phyloP scores from a whole-genome alignment of 2,113 vertebrate species.

The Ahaetulla prasina region DNA sequence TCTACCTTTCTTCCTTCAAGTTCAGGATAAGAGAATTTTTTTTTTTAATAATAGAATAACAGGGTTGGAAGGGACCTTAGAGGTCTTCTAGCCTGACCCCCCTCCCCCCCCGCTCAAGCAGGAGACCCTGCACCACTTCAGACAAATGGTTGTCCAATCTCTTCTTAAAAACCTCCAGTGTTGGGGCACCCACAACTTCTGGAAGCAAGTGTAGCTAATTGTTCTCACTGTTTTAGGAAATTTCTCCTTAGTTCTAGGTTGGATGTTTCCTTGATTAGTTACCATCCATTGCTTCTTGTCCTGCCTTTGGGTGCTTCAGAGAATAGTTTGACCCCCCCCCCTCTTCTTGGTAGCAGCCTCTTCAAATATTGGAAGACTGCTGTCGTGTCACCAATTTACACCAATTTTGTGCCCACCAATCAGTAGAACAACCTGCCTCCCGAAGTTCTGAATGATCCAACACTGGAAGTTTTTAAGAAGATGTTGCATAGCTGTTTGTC shows the following conservation, averaged over 20 bases:
- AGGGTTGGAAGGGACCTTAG: not conserved
- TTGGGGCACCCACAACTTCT: not conserved
- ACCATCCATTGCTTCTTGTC: not conserved
- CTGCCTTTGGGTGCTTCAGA: too few species aligned
- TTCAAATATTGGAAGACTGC: not conserved
- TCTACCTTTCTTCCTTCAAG: too few species aligned
- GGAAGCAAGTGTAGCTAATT: not conserved
- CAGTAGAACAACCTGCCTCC: too few species aligned
- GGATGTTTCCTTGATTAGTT: not conserved
- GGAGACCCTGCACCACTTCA: not conserved
- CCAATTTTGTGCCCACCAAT: too few species aligned
- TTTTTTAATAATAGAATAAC: too few species aligned
- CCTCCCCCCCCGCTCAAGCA: not conserved
- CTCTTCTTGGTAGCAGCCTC: not conserved
- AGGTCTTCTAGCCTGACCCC: not conserved
- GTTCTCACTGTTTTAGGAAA: not conserved
- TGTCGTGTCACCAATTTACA: not conserved
- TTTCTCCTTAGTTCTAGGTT: not conserved
- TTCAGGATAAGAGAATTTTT: too few species aligned
- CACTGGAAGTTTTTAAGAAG: too few species aligned
- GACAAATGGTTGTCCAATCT: not conserved
- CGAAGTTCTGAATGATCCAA: too few species aligned
- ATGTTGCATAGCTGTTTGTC: rapidly evolving
- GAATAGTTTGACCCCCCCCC: not conserved
- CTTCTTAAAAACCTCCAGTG: not conserved